Percentiles rank a stretch among this genome's conserved stretches.
These are phyloP conservation scores for Mactra quadrangularis DNA, from an alignment of 1,140 invertebrate genomes.

Conservation along the genomic window DNA sequence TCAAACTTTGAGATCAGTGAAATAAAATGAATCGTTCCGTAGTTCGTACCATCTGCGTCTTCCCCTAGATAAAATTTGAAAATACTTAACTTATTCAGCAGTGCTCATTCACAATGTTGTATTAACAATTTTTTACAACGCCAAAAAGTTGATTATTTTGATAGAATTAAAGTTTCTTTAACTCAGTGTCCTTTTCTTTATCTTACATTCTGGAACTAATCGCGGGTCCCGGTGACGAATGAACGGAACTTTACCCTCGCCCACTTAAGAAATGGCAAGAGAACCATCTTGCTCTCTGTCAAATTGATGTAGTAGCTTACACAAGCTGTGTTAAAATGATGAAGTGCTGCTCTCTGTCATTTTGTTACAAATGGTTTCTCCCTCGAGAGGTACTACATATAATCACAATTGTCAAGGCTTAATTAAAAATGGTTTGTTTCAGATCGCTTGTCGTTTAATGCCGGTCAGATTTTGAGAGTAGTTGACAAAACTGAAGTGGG, in stretches of 20 bases:
- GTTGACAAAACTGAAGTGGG: no score
- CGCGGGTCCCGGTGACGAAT: conserved; percentile 30
- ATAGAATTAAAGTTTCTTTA: neutral
- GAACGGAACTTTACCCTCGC: conserved; percentile 17
- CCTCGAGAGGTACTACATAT: conserved; percentile 42
- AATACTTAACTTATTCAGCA: no score
- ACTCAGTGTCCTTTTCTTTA: neutral
- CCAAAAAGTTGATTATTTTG: no score
- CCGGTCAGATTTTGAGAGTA: conserved; percentile 4
- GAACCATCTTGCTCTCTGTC: conserved; percentile 32
- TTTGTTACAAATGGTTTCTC: conserved; percentile 27
- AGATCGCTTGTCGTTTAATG: conserved; percentile 42
- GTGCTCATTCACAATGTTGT: no score
- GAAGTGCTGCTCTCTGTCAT: conserved; percentile 10
- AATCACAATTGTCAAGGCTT: conserved; percentile 32
- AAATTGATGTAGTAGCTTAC: conserved; percentile 42
- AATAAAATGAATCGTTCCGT: no score
- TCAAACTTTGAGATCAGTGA: no score
- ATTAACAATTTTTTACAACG: no score
- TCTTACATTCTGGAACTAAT: no score
- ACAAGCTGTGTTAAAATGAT: conserved; percentile 39
- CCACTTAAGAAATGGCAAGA: conserved; percentile 27
- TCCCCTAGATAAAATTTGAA: no score
- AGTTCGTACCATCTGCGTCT: no score
- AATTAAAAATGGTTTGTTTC: conserved; percentile 58